Percentiles rank a stretch among this genome's conserved stretches.
These are phyloP conservation scores for Sorex maritimensis DNA, from an alignment of 2,797 vertebrate genomes.

Conservation along the genomic window DNA sequence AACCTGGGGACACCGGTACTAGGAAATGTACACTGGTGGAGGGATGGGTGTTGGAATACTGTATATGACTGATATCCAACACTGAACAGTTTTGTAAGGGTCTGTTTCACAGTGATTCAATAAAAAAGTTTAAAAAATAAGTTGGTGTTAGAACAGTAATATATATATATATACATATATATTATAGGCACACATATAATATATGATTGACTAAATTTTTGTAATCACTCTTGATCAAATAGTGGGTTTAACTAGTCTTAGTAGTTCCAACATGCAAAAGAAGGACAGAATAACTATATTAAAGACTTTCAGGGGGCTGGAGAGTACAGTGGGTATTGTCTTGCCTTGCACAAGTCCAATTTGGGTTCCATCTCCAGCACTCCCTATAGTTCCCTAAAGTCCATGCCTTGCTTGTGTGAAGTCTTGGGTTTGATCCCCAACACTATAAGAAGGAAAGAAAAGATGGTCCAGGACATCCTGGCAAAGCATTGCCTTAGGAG, in stretches of 20 bases:
- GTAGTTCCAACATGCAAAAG: neutral
- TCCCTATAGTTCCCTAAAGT: too few relatives aligned
- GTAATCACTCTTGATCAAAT: neutral
- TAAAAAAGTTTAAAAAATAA: slow-evolving; percentile 29
- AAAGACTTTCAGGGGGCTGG: neutral
- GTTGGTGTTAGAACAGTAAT: neutral
- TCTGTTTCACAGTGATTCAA: neutral
- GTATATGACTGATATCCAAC: too few relatives aligned
- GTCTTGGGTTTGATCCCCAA: too few relatives aligned
- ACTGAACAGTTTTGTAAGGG: too few relatives aligned
- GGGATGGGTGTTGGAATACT: too few relatives aligned
- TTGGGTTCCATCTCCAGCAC: too few relatives aligned
- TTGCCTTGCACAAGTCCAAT: too few relatives aligned
- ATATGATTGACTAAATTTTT: slow-evolving; percentile 6
- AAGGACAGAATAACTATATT: neutral
- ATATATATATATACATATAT: neutral
- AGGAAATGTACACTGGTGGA: too few relatives aligned
- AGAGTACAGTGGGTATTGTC: too few relatives aligned
- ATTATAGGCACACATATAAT: neutral
- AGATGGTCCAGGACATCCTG: neutral
- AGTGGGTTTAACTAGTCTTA: neutral
- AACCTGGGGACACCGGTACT: too few relatives aligned
- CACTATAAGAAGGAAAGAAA: too few relatives aligned
- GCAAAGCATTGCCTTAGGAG: neutral
- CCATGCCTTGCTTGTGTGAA: too few relatives aligned